phyloP scores from a whole-genome alignment of 2,113 vertebrate genomes.

The Stercorarius parasiticus region DNA sequence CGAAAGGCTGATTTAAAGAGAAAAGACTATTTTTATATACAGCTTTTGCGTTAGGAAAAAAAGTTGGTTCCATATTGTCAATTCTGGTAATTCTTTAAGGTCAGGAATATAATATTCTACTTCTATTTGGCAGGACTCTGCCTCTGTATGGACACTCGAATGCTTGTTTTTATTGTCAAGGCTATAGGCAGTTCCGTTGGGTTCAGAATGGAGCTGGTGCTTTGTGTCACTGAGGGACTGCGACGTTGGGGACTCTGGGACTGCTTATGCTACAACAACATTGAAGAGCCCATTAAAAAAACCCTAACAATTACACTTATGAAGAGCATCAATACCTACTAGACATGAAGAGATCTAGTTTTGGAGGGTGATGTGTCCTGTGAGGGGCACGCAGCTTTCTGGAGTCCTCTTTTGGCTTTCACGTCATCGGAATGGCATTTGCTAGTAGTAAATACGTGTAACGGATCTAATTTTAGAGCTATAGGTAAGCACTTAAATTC shows the following conservation, averaged over 20 bases:
- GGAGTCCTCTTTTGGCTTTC: background rate
- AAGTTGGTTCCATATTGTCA: background rate
- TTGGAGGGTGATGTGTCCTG: background rate
- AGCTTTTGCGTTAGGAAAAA: background rate
- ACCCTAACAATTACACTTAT: background rate
- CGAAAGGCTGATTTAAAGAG: background rate
- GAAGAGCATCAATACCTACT: background rate
- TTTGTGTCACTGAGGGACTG: background rate
- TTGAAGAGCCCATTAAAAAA: background rate
- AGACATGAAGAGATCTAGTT: background rate
- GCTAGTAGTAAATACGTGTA: conserved; percentile 13
- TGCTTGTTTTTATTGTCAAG: background rate
- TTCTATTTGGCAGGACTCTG: background rate
- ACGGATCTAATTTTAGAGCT: conserved; percentile 20
- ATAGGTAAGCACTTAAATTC: background rate
- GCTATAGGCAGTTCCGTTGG: background rate
- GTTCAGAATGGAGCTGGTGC: background rate
- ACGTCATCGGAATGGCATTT: conserved; percentile 21
- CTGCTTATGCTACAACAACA: background rate
- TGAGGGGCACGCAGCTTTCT: background rate
- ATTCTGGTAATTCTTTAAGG: background rate
- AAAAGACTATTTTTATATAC: background rate
- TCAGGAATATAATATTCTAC: background rate
- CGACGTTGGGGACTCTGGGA: fast-evolving
- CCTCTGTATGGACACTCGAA: background rate